phyloP scores from a whole-genome alignment of 2,888 invertebrate genomes.

The Ectemnius lituratus region DNA sequence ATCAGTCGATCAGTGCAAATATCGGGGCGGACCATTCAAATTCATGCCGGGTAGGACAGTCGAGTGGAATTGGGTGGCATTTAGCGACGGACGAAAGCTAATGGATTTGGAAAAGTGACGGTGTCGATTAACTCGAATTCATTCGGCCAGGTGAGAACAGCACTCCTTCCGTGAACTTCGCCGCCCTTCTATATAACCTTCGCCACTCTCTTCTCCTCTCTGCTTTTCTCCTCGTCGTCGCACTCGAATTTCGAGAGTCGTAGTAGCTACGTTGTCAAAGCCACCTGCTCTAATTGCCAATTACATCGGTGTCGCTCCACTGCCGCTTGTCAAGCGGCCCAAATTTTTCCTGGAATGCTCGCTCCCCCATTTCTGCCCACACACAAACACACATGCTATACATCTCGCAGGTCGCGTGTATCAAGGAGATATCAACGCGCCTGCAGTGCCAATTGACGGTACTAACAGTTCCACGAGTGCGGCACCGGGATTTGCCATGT shows the following conservation, averaged over 20 bases:
- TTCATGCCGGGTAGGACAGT: slow-evolving; percentile 9
- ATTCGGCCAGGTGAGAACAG: slow-evolving; percentile 43
- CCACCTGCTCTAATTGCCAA: slow-evolving; percentile 61
- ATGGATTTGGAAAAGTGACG: slow-evolving; percentile 30
- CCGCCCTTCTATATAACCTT: slow-evolving; percentile 35
- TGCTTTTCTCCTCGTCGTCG: background rate
- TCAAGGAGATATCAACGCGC: background rate
- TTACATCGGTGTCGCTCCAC: slow-evolving; percentile 46
- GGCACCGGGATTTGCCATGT: too few species aligned
- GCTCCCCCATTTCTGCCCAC: background rate
- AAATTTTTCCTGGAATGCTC: slow-evolving; percentile 35
- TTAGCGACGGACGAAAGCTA: slow-evolving; percentile 15
- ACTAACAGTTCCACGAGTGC: too few species aligned
- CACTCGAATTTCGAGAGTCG: slow-evolving; percentile 47
- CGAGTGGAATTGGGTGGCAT: slow-evolving; percentile 50
- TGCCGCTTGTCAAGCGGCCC: slow-evolving; percentile 39
- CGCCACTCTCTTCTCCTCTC: too few species aligned
- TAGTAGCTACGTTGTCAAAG: slow-evolving; percentile 48
- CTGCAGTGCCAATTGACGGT: too few species aligned
- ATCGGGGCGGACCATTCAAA: slow-evolving; percentile 25
- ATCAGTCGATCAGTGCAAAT: slow-evolving; percentile 7
- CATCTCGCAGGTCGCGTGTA: slow-evolving; percentile 6
- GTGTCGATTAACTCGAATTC: slow-evolving; percentile 48
- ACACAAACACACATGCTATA: background rate
- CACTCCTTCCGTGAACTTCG: slow-evolving; percentile 38